Base-by-base conservation (phyloP, 2,797 vertebrate genomes). In the Eurystomus glaucurus region DNA sequence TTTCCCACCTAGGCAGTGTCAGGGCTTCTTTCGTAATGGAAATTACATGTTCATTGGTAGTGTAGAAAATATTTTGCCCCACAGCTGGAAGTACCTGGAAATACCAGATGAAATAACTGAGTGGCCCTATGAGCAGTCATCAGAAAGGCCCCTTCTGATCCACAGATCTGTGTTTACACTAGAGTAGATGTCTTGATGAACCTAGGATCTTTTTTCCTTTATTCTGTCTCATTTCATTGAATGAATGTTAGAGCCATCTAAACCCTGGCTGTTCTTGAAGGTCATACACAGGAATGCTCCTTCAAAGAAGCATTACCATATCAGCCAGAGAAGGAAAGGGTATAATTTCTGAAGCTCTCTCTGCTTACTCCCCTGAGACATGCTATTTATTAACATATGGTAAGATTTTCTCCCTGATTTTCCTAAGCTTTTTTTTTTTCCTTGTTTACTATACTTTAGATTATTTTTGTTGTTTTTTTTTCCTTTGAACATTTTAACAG, bases 381-480 rank as follows among this genome's bases (percentile, higher is more conserved):
- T 20, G 7, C 0, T 5, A 10, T 39, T 89, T 81, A 75, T 15
- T 31, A 50, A 60, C 37, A 29, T 14, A 10, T 51, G 11, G 2
- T 33, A 60, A 69, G 5, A 33, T 77, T 69, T 87, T 87, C 14
- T 70, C 18, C n/a, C 6, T 33, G 22, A 26, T 89, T 79, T 91
- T 86, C 23, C 29, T 20, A 23, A 68, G 3, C 0, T 48, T 39
- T 21, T 66, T 18, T 4, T 4, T 33, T 55, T 18, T 62, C 15
- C 15, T 39, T 50, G 4, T 43, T 64, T 84, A 21, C 5, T 10
- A 31, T 37, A 25, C 0, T 72, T 76, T 11, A 68, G 35, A 29
- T 29, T 0, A 43, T 58, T 28, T 7, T 70, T 6, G 2, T 12
- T 19, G 3, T 25, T 64, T 26, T 51, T 37, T 6, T 6, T 0